Evolutionary conservation across 2,888 invertebrate genomes (phyloP), one percentile per base, ranked within the genome.

Genomic region (Stegana nigrithorax): DNA sequence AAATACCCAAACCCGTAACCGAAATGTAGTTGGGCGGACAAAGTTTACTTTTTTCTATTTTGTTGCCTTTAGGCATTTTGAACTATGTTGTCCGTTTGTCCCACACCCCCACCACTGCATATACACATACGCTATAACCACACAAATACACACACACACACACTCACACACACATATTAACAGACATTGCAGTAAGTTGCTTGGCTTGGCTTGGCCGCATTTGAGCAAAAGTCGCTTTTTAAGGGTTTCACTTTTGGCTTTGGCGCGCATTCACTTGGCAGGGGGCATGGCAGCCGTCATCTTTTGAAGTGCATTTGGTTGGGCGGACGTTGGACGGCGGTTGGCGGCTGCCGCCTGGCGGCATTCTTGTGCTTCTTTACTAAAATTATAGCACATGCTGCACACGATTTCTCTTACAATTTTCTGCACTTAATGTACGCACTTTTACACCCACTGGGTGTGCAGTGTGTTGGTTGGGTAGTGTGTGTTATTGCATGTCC

Each of bases 311-410:
- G 17, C 39, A 8, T 39, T 32, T 2, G 32, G 12, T n/a, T 36
- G 4, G 36, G 36, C 36, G 4, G 14, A 36, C n/a, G 14, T 4
- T 14, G 39, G 17, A 39, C 39, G 14, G 14, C 39, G n/a, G 39
- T n/a, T n/a, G 36, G 36, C 36, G 4, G 14, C 10, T n/a, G 14
- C 2, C 10, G 39, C n/a, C n/a, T 17, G 14, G 14, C 39, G n/a
- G 39, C 39, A 14, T 2, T 17, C 17, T 23, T 5, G 47, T 56
- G 21, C 56, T 17, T 23, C 17, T 29, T 17, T 47, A 47, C 51
- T 50, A 19, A 51, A 60, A 60, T 60, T 60, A 60, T 60, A 60
- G 51, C 59, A 60, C 59, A 60, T 60, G 59, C 59, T 42, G n/a
- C n/a, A n/a, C n/a, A 26, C 10, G 59, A 39, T 60, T 60, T 39